phyloP scores from a whole-genome alignment of 2,113 vertebrate genomes.

The Colistium nudipinnis region DNA sequence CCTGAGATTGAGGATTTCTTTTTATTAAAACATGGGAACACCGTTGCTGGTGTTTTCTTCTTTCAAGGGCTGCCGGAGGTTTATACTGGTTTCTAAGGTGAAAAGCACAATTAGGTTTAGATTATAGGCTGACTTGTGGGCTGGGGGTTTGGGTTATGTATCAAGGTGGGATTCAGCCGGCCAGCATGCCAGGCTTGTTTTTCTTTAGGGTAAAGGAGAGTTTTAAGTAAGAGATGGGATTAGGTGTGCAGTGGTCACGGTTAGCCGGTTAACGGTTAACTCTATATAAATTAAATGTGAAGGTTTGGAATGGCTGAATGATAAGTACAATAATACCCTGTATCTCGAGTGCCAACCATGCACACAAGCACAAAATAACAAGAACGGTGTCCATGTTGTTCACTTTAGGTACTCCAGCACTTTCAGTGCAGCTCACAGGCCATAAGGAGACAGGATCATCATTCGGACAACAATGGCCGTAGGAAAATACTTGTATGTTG shows the following conservation, averaged over 20 bases:
- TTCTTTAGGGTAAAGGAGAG: not conserved
- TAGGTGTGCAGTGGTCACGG: not conserved
- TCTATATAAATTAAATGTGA: too few species aligned
- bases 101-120: not conserved
- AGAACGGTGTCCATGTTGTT: too few species aligned
- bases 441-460: slow-evolving; percentile 22
- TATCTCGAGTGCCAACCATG: too few species aligned
- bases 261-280: too few species aligned
- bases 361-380: too few species aligned
- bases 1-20: too few species aligned
- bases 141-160: not conserved
- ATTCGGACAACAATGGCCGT: slow-evolving; percentile 19
- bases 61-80: not conserved
- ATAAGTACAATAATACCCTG: too few species aligned
- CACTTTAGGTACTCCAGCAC: too few species aligned
- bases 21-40: too few species aligned
- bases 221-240: not conserved
- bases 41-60: not conserved
- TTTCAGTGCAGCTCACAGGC: too few species aligned
- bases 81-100: not conserved
- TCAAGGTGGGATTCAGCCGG: not conserved
- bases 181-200: not conserved
- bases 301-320: too few species aligned
- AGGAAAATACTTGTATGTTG: slow-evolving; percentile 20
- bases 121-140: not conserved